These are phyloP conservation scores for Cataglyphis albicans DNA, from an alignment of 2,888 invertebrate species.

Conservation along the genomic window DNA sequence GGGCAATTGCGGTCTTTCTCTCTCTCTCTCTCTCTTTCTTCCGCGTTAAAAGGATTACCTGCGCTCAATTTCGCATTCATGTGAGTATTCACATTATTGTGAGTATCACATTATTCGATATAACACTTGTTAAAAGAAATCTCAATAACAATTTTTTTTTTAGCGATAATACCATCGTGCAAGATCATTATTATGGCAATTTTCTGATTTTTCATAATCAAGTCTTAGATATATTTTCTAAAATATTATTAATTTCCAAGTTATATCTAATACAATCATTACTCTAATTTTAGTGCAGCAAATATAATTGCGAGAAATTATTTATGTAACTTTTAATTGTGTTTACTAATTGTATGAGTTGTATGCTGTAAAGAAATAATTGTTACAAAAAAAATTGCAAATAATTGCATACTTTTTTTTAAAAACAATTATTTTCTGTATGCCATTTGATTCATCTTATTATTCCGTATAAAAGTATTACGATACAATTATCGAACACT, in stretches of 20 bases:
- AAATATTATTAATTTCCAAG: background rate
- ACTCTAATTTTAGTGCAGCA: background rate
- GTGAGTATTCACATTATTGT: too few relatives aligned
- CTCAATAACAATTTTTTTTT: background rate
- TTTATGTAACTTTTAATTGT: background rate
- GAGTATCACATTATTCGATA: constrained; percentile 32
- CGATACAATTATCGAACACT: too few relatives aligned
- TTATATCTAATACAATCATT: background rate
- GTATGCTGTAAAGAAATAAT: too few relatives aligned
- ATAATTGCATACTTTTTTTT: too few relatives aligned
- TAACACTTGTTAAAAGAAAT: background rate
- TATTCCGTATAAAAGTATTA: too few relatives aligned
- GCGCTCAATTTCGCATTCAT: background rate
- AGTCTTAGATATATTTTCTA: background rate
- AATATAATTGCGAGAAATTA: background rate
- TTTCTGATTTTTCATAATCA: background rate
- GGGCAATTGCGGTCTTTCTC: constrained; percentile 31
- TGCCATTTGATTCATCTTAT: too few relatives aligned
- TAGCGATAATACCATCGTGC: background rate
- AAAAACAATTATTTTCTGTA: too few relatives aligned
- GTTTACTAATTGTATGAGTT: background rate
- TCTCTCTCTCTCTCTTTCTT: background rate
- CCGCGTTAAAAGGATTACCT: constrained; percentile 30
- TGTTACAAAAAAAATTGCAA: too few relatives aligned
- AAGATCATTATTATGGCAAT: background rate